Conservation (phyloP, 2,888 invertebrate genomes). For the Tiliacea aurago region DNA sequence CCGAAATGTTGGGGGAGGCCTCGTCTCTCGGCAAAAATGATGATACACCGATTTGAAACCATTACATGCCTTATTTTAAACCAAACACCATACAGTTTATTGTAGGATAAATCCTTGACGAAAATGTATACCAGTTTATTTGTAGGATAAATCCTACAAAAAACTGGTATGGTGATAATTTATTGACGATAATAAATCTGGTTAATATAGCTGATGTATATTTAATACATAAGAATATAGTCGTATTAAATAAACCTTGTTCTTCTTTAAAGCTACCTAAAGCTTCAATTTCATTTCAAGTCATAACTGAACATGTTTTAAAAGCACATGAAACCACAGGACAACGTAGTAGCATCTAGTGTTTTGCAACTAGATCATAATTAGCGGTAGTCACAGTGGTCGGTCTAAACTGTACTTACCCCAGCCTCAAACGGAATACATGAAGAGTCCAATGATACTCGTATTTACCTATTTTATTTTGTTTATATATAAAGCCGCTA, state of each 20-base stretch:
- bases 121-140: too few species aligned
- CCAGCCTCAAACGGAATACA: slow-evolving; percentile 44
- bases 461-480: neutral
- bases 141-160: too few species aligned
- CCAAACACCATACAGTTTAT: neutral
- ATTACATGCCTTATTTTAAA: neutral
- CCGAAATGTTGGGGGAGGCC: too few species aligned
- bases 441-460: slow-evolving; percentile 5
- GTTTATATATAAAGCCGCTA: too few species aligned
- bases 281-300: neutral
- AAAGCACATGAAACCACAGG: slow-evolving; percentile 29
- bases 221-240: neutral
- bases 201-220: neutral
- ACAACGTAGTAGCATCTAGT: slow-evolving; percentile 9
- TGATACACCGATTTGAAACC: too few species aligned
- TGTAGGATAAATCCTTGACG: neutral
- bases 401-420: slow-evolving; percentile 8
- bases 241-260: neutral
- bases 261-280: neutral
- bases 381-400: slow-evolving; percentile 32
- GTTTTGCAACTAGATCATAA: slow-evolving; percentile 47
- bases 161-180: neutral
- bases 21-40: too few species aligned
- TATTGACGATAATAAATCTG: too few species aligned
- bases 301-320: neutral